Base-by-base conservation (phyloP, 1,140 invertebrate species). In the Epicauta chinensis region DNA sequence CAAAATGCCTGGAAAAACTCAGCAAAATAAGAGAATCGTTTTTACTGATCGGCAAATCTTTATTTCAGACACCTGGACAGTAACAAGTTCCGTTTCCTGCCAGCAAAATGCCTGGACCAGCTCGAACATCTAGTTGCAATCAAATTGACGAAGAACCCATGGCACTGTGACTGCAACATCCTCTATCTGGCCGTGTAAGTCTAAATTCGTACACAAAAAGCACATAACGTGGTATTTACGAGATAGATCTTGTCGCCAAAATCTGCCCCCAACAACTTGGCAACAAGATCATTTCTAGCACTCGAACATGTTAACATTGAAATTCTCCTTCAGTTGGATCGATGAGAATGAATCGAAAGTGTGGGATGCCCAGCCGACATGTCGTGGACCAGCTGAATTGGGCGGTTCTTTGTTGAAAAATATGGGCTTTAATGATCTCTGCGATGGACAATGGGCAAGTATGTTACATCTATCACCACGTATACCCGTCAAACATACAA, bases 81-180 rank as follows among this genome's bases (percentile, higher is more conserved):
- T 51, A 92, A 92, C 62, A 81, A 84, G 65, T 78, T 91, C 43
- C 80, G 82, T 29, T 82, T 77, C 51, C 65, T 91, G 23, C 84
- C 87, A 2, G 74, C 80, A 5, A 79, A 83, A 12, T 77, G 81
- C 1, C 70, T 92, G 15, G 85, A 89, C 57, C 75, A 76, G 13
- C 71, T 87, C 40, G 72, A 77, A 0, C 77, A 80, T 30, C 71
- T 92, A 35, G 73, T 80, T 2, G 81, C 86, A 42, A 76, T 91
- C 0, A 87, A 88, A 65, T 69, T 92, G 13, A 82, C 81, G 1
- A 85, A 85, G 56, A 92, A 92, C 71, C 87, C 87, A 0, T 91
- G 89, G 89, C 85, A 90, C 62, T 92, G 89, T 59, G 87, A 91
- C 64, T 92, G 89, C 62, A 79, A 81, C 34, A 81, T 85, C 5